Conservation (phyloP, 2,888 invertebrate species). For the Tinea pellionella region DNA sequence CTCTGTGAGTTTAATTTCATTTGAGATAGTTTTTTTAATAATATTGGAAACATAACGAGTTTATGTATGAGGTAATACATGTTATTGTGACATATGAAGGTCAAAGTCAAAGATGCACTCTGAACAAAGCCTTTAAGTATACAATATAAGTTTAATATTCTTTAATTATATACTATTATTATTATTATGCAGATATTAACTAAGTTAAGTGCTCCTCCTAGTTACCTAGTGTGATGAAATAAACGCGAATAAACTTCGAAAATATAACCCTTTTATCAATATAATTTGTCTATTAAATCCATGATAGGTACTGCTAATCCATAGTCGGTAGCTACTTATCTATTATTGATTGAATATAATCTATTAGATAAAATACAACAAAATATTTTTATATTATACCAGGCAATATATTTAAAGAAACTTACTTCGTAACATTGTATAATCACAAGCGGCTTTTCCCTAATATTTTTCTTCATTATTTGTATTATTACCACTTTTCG, state of each 20-base stretch:
- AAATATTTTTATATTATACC: neutral
- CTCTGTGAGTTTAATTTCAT: too few species aligned
- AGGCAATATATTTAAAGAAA: conserved; percentile 20
- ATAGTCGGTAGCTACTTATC: neutral
- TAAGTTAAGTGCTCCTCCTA: too few species aligned
- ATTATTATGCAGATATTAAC: too few species aligned
- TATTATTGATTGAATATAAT: conserved; percentile 2
- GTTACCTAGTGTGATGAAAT: too few species aligned
- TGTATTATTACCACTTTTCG: conserved; percentile 34
- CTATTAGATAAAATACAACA: neutral
- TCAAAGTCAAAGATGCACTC: neutral
- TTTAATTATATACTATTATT: too few species aligned
- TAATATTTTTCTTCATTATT: conserved; percentile 41
- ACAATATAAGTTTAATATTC: too few species aligned
- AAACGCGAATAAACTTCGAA: too few species aligned
- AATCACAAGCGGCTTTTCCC: conserved; percentile 64
- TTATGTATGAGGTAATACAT: neutral
- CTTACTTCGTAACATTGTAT: conserved; percentile 74
- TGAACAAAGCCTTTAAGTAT: neutral
- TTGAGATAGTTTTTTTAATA: too few species aligned
- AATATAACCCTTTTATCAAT: too few species aligned
- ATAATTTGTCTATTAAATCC: too few species aligned
- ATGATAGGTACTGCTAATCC: neutral
- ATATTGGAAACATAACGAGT: neutral
- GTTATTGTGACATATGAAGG: neutral